These are phyloP conservation scores for Mechanitis messenoides DNA, from an alignment of 2,888 invertebrate genomes.

Conservation along the genomic window DNA sequence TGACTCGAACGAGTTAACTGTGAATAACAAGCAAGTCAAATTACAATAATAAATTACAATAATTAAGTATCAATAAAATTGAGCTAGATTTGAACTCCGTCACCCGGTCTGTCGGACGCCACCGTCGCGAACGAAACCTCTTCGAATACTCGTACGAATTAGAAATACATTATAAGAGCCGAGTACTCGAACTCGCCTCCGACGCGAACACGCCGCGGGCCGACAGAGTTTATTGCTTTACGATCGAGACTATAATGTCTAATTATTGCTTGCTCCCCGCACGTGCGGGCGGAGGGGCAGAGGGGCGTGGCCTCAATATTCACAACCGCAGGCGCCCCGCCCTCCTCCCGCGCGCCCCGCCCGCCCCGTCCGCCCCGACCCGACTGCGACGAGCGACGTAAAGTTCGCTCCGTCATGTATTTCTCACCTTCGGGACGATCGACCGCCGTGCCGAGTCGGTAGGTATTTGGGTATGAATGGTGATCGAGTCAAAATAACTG, in stretches of 20 bases:
- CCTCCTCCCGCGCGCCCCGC: slow-evolving; percentile 10
- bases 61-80: slow-evolving; percentile 70
- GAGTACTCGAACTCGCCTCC: slow-evolving; percentile 4
- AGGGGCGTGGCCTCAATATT: slow-evolving; percentile 34
- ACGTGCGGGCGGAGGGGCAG: slow-evolving; percentile 16
- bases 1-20: slow-evolving; percentile 45
- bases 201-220: slow-evolving; percentile 8
- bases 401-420: background rate
- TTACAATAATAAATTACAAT: slow-evolving; percentile 46
- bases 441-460: slow-evolving; percentile 11
- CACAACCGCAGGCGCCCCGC: slow-evolving; percentile 42
- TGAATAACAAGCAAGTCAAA: slow-evolving; percentile 62
- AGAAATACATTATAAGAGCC: slow-evolving; percentile 7
- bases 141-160: slow-evolving; percentile 12
- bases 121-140: slow-evolving; percentile 17
- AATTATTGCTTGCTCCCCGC: slow-evolving; percentile 55
- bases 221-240: slow-evolving; percentile 44
- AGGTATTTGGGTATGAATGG: slow-evolving; percentile 24
- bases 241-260: slow-evolving; percentile 39
- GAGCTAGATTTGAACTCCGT: slow-evolving; percentile 64
- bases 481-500: slow-evolving; percentile 24
- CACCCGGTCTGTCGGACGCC: slow-evolving; percentile 36
- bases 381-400: slow-evolving; percentile 3
- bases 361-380: slow-evolving; percentile 7
- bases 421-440: slow-evolving; percentile 11